Base-by-base conservation (phyloP, 2,797 vertebrate genomes). In the Luscinia megarhynchos region DNA sequence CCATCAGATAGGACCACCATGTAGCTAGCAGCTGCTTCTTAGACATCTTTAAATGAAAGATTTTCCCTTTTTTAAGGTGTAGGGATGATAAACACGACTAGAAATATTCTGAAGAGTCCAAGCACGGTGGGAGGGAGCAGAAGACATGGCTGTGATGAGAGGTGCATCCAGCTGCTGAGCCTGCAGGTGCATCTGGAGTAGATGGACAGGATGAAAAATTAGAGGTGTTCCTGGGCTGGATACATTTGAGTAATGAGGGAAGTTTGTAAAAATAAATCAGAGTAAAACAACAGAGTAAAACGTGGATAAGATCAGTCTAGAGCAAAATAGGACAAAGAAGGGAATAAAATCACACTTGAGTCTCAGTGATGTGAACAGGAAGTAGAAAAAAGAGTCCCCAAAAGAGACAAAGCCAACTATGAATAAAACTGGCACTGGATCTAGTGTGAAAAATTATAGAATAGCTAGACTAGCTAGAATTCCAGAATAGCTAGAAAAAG, bases 21-120 rank as follows among this genome's bases (percentile, higher is more conserved):
- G 24, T 27, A 87, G 84, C 18, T 51, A 95, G 62, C 87, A 93
- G 64, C 58, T 89, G 93, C 46, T 93, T 75, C 63, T 79, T 19
- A 87, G 75, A 59, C 72, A 79, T 32, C 30, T 92, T 55, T 66
- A 68, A 83, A 83, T 85, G 21, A 83, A 79, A 83, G 32, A 62
- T 34, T 79, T 81, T 57, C 40, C 43, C 32, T 24, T 73, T 89
- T 75, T 54, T 48, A 90, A 76, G 48, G 22, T 18, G 20, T 6
- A 69, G 19, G 34, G 19, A 87, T 70, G 62, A 75, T 27, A 19
- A 95, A 74, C 7, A 4, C 1, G 23, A 75, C 10, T 7, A 72
- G 66, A 69, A 89, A 59, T 34, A 62, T 51, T 27, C 58, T 78
- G 74, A 84, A 54, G 72, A 66, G 66, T 41, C 55, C 76, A 90